Evolutionary conservation across 2,888 invertebrate species (phyloP).

Genomic region (Artemia sinica): DNA sequence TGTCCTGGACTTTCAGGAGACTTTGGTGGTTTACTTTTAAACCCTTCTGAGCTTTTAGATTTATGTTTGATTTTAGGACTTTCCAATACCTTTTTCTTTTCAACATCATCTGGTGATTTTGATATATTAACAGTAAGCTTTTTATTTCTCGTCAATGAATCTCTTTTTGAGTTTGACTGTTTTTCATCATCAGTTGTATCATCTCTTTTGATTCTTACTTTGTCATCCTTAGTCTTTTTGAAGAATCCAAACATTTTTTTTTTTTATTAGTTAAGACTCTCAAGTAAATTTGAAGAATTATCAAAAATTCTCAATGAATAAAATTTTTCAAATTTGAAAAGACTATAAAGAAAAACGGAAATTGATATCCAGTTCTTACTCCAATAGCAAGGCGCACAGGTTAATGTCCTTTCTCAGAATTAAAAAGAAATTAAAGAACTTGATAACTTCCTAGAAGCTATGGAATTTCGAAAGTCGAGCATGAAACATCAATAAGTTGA

Average conservation of each 20-base stretch:
- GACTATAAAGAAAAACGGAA: too few species aligned
- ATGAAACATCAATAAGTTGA: too few species aligned
- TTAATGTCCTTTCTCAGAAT: too few species aligned
- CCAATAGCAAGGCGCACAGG: too few species aligned
- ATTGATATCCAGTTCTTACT: too few species aligned
- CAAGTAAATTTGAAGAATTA: too few species aligned
- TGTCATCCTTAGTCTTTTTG: slow-evolving; percentile 10
- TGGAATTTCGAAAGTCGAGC: too few species aligned
- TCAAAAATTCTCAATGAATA: too few species aligned
- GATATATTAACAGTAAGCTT: neutral
- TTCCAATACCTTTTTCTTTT: neutral
- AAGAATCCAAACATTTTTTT: slow-evolving; percentile 7
- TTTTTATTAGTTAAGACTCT: neutral
- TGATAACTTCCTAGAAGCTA: too few species aligned
- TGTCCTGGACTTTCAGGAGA: slow-evolving; percentile 1
- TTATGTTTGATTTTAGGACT: neutral
- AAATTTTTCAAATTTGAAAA: too few species aligned
- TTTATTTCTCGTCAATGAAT: neutral
- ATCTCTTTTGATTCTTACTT: neutral
- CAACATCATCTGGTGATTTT: neutral
- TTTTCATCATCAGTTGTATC: neutral
- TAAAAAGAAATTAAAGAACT: too few species aligned
- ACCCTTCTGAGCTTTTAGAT: neutral
- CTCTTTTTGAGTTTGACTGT: neutral
- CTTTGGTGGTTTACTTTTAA: neutral